Percentiles rank a stretch among this genome's conserved stretches.
phyloP scores from a whole-genome alignment of 2,113 vertebrate genomes.

The Chrysochloris asiatica region DNA sequence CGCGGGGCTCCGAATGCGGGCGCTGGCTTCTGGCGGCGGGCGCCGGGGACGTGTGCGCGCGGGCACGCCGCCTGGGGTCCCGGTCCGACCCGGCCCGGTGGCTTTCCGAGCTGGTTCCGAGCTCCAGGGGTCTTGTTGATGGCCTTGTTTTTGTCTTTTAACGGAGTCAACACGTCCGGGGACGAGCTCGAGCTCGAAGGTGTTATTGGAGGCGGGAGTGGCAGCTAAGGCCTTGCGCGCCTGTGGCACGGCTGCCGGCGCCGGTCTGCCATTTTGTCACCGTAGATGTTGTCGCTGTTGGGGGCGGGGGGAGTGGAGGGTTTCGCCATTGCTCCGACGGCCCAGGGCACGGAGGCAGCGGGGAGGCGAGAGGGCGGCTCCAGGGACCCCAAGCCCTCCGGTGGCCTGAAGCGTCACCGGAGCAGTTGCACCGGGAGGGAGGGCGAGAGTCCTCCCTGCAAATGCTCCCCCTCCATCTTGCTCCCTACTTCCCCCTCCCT shows the following conservation, averaged over 20 bases:
- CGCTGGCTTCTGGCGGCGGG: not conserved
- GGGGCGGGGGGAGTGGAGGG: slow-evolving; percentile 16
- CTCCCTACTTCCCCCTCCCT: not conserved
- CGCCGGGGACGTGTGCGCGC: not conserved
- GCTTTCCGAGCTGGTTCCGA: not conserved
- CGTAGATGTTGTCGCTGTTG: slow-evolving; percentile 70
- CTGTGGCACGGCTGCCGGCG: slow-evolving; percentile 76
- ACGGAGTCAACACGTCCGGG: not conserved
- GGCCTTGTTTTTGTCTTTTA: not conserved
- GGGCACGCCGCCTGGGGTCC: not conserved
- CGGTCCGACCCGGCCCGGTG: not conserved
- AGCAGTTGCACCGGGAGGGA: not conserved
- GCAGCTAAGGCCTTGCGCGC: slow-evolving; percentile 51
- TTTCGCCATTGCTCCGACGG: slow-evolving; percentile 71
- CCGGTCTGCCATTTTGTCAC: slow-evolving; percentile 87
- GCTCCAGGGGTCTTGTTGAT: not conserved
- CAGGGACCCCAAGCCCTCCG: not conserved
- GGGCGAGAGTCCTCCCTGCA: not conserved
- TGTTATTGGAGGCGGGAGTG: slow-evolving; percentile 1
- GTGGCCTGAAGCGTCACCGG: not conserved
- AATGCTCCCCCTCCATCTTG: not conserved
- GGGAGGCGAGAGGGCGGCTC: not conserved
- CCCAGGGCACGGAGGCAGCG: not conserved
- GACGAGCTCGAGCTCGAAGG: not conserved
- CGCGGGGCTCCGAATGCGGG: slow-evolving; percentile 39